Evolutionary conservation across 2,797 vertebrate genomes (phyloP).

Genomic region (Emydoidea blandingii): DNA sequence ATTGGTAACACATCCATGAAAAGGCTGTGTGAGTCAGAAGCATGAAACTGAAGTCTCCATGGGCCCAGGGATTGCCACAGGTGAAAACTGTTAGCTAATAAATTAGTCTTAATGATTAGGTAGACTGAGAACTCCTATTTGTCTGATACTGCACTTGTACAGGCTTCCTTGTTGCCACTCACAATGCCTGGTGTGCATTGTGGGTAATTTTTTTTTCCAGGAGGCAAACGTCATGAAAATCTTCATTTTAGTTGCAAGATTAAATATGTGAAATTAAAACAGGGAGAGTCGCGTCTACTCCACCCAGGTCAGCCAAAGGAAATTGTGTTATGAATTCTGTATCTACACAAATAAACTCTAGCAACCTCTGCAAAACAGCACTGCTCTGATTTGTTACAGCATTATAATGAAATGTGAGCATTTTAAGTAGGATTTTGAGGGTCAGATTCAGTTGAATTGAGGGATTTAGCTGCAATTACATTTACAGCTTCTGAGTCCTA

Average conservation of each 20-base stretch:
- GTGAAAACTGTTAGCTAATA: not conserved
- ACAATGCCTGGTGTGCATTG: not conserved
- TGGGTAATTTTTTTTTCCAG: not conserved
- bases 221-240: not conserved
- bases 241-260: conserved; percentile 1
- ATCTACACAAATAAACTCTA: not conserved
- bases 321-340: not conserved
- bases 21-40: not conserved
- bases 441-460: not conserved
- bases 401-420: not conserved
- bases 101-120: conserved; percentile 6
- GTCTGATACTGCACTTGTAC: not conserved
- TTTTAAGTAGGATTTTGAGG: not conserved
- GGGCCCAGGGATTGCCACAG: not conserved
- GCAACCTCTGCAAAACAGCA: not conserved
- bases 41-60: not conserved
- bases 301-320: not conserved
- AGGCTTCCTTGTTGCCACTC: not conserved
- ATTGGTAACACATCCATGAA: not conserved
- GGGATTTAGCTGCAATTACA: not conserved
- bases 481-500: not conserved
- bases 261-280: not conserved
- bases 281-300: not conserved
- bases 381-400: not conserved
- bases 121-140: not conserved